Evolutionary conservation across 2,888 invertebrate genomes (phyloP).

Genomic region (Calliopum simillimum): DNA sequence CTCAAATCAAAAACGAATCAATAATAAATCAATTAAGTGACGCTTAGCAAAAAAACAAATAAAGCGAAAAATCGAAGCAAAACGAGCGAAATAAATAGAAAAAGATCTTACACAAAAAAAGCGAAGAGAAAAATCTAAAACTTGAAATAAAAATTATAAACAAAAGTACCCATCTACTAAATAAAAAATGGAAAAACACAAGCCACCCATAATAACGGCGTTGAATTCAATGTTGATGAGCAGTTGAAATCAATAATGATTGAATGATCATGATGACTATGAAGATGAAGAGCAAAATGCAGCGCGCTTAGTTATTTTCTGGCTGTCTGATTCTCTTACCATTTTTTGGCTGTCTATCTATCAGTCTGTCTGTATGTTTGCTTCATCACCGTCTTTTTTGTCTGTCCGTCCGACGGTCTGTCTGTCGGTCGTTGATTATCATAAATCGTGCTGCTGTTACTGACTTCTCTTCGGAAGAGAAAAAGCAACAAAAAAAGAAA

Average conservation of each 20-base stretch:
- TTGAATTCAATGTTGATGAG: neutral
- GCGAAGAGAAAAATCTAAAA: no score
- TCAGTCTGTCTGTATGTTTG: neutral
- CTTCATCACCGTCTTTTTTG: neutral
- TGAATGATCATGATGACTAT: neutral
- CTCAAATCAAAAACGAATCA: no score
- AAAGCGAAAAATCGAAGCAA: no score
- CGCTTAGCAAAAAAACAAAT: no score
- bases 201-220: no score
- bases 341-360: neutral
- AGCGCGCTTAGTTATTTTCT: neutral
- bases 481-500: neutral
- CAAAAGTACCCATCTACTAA: no score
- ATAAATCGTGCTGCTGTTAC: constrained; percentile 25
- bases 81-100: no score
- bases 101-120: no score
- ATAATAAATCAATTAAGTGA: no score
- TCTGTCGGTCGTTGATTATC: constrained; percentile 15
- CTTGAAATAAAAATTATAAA: no score
- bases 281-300: no score
- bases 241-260: constrained; percentile 4
- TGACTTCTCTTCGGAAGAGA: constrained; percentile 16
- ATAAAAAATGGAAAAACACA: no score
- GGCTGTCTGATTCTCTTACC: neutral
- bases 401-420: neutral